Conservation (phyloP, 2,113 vertebrate species). For the Leucosticte australis region DNA sequence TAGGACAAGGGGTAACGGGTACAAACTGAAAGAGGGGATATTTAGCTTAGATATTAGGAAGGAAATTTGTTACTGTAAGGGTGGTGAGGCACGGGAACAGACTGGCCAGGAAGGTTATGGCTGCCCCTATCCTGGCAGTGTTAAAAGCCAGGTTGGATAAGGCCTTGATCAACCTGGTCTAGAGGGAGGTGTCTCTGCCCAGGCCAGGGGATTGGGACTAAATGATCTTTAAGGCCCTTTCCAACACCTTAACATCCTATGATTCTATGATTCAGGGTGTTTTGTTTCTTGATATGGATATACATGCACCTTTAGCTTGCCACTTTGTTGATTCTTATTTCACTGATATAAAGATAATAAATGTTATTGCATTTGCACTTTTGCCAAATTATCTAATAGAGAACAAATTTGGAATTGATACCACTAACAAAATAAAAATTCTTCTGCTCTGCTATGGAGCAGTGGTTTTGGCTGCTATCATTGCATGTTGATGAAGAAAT, state of each 20-base stretch:
- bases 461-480: neutral
- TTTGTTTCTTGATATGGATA: neutral
- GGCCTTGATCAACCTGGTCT: neutral
- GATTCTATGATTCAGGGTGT: neutral
- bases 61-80: neutral
- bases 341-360: neutral
- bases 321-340: neutral
- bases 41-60: neutral
- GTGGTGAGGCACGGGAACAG: neutral
- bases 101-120: neutral
- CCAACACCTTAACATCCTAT: neutral
- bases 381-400: neutral
- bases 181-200: neutral
- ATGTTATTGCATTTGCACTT: neutral
- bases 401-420: neutral
- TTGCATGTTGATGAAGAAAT: neutral
- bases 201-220: fast-evolving
- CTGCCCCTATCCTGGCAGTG: neutral
- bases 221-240: neutral
- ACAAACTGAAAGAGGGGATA: neutral
- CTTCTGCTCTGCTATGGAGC: neutral
- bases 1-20: neutral
- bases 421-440: neutral
- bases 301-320: neutral
- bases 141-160: neutral